Evolutionary conservation across 30 jellyfish, hydroid and myxozoan species (phyloP).

Genomic region (Chrysaora quinquecirrha): DNA sequence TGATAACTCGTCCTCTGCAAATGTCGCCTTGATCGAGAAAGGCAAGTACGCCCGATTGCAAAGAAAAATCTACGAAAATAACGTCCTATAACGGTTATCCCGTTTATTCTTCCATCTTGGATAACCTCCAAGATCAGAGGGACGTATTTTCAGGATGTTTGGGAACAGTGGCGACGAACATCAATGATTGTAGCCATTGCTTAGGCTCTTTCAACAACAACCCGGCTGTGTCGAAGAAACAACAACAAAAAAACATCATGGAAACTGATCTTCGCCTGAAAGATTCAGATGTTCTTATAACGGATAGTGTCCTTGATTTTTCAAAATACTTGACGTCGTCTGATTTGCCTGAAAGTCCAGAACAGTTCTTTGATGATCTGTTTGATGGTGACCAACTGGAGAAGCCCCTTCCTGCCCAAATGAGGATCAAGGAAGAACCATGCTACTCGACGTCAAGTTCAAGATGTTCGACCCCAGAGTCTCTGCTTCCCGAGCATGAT

Average conservation of each 20-base stretch:
- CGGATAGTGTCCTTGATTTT: constrained; percentile 99
- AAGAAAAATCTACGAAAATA: constrained; percentile 69
- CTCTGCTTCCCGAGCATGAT: constrained; percentile 99
- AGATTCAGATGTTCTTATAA: constrained; percentile 86
- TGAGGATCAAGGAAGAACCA: constrained; percentile 91
- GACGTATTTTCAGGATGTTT: constrained; percentile 87
- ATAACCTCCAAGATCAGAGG: constrained; percentile 69
- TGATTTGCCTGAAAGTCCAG: constrained; percentile 99
- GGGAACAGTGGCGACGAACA: constrained; percentile 90
- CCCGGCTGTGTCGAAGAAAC: constrained; percentile 94
- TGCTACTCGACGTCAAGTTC: constrained; percentile 98
- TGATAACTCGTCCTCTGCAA: constrained; percentile 63
- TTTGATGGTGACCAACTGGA: constrained; percentile 78
- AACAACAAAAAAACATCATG: constrained; percentile 77
- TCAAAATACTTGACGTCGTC: constrained; percentile 92
- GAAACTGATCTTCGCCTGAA: constrained; percentile 78
- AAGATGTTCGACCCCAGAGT: constrained; percentile 99
- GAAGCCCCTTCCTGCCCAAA: constrained; percentile 81
- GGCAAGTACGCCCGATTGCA: constrained; percentile 36
- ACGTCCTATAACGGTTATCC: constrained; percentile 75
- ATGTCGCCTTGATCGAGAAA: constrained; percentile 76
- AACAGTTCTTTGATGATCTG: constrained; percentile 97
- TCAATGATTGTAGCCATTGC: constrained; percentile 65
- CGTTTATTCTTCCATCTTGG: constrained; percentile 72
- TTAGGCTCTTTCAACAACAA: constrained; percentile 48